Evolutionary conservation across 2,888 invertebrate species (phyloP).

Genomic region (Xanthia icteritia): DNA sequence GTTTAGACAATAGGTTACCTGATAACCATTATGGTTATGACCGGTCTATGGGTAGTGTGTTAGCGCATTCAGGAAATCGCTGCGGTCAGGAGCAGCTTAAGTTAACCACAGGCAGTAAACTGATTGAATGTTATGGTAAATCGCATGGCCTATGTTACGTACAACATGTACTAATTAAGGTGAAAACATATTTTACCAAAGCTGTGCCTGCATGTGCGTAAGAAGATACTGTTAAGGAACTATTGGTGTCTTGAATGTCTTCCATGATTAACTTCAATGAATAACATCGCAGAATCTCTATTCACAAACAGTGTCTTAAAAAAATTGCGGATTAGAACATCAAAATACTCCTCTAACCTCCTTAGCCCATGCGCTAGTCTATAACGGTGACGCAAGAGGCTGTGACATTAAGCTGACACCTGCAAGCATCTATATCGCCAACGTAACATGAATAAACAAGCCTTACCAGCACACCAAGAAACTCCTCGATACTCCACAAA

Average conservation of each 20-base stretch:
- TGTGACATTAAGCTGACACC: neutral
- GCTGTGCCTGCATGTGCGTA: neutral
- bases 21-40: constrained; percentile 5
- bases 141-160: constrained; percentile 35
- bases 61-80: constrained; percentile 46
- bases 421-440: too few species aligned
- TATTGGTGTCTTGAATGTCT: neutral
- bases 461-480: constrained; percentile 93
- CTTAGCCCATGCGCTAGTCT: neutral
- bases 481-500: constrained; percentile 94
- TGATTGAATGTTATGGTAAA: constrained; percentile 52
- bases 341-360: neutral
- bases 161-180: neutral
- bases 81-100: constrained; percentile 44
- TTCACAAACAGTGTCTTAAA: neutral
- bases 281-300: neutral
- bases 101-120: constrained; percentile 49
- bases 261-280: neutral
- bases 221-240: too few species aligned
- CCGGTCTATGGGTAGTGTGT: neutral
- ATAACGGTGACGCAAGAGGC: neutral
- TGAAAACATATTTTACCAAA: constrained; percentile 8
- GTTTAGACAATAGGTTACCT: constrained; percentile 13
- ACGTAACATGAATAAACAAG: neutral
- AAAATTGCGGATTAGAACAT: neutral